Conservation (phyloP, 1,140 invertebrate species). For the Bombus pyrosoma region DNA sequence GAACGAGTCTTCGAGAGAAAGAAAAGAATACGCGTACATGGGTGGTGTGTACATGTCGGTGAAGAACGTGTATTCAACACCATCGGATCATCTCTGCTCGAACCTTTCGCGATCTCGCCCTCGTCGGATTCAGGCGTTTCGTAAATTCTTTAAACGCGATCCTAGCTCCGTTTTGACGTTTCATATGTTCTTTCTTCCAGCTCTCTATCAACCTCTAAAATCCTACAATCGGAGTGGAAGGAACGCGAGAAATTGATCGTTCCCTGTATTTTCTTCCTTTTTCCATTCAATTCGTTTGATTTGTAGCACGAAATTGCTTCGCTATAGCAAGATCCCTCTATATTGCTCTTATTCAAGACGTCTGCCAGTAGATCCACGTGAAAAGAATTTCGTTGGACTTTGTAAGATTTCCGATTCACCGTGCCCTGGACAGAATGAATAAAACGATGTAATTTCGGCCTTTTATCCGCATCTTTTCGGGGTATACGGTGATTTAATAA, state of each 20-base stretch:
- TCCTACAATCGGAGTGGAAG: neutral
- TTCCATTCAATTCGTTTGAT: neutral
- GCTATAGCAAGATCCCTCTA: neutral
- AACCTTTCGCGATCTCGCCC: conserved; percentile 36
- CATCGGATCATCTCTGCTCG: conserved; percentile 21
- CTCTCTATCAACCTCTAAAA: neutral
- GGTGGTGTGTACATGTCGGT: neutral
- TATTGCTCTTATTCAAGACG: neutral
- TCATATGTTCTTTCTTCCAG: neutral
- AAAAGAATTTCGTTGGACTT: neutral
- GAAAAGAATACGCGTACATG: neutral
- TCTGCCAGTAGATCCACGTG: no score
- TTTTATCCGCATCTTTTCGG: neutral
- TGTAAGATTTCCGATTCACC: neutral
- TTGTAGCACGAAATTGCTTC: neutral
- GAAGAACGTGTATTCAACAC: neutral
- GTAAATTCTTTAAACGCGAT: conserved; percentile 36
- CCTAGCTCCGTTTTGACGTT: neutral
- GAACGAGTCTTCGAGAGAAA: neutral
- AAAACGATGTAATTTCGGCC: neutral
- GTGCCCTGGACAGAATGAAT: neutral
- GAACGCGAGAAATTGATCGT: neutral
- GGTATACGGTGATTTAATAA: neutral
- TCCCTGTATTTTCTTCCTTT: no score
- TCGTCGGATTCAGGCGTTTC: neutral